Conservation (phyloP, 2,888 invertebrate genomes). For the Drosophila gaucha region DNA sequence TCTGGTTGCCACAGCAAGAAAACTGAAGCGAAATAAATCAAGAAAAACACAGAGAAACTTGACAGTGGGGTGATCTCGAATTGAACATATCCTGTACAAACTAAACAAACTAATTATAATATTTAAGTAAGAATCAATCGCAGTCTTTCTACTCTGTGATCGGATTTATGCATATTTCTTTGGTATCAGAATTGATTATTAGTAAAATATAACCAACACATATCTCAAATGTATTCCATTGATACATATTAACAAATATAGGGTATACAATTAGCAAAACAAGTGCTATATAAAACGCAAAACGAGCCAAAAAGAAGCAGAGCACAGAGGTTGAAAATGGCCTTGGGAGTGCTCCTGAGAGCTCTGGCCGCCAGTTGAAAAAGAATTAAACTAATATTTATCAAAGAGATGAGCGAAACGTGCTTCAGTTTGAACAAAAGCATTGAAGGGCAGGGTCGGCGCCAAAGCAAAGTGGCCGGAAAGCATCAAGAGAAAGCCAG, state of each 20-base stretch:
- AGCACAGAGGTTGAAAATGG: constrained; percentile 8
- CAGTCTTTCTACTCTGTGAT: no score
- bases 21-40: constrained; percentile 11
- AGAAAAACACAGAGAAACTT: neutral
- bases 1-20: constrained; percentile 13
- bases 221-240: no score
- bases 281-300: constrained; percentile 33
- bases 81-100: neutral
- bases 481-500: constrained; percentile 23
- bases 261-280: constrained; percentile 9
- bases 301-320: constrained; percentile 19
- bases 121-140: neutral
- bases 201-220: neutral
- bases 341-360: constrained; percentile 29
- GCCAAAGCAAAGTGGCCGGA: constrained; percentile 54
- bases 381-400: constrained; percentile 80
- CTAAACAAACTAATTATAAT: neutral
- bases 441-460: constrained; percentile 57
- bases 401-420: constrained; percentile 72
- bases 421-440: constrained; percentile 74
- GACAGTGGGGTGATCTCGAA: neutral
- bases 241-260: neutral
- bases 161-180: no score
- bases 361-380: constrained; percentile 34
- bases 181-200: no score